Conservation (phyloP, 2,797 vertebrate species). For the Florisuga fusca region DNA sequence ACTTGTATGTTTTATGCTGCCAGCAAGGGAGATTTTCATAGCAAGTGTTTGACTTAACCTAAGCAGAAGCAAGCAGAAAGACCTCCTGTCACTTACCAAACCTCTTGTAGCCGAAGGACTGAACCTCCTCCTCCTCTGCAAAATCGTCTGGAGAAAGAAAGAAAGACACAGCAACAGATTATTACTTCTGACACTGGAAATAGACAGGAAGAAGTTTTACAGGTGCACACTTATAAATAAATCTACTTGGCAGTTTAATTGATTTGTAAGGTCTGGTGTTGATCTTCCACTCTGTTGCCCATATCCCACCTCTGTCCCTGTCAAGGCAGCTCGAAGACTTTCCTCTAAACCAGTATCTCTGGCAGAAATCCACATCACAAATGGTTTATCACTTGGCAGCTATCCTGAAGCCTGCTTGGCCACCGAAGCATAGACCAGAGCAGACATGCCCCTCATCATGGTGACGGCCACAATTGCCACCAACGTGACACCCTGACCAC, state of each 20-base stretch:
- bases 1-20: neutral
- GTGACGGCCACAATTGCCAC: neutral
- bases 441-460: neutral
- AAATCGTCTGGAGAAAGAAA: slow-evolving; percentile 91
- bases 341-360: neutral
- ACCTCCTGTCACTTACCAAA: slow-evolving; percentile 90
- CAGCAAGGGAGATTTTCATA: neutral
- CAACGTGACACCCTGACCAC: neutral
- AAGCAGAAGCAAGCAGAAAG: neutral
- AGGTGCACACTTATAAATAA: neutral
- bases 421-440: neutral
- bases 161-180: slow-evolving; percentile 22
- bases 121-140: slow-evolving; percentile 97
- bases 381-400: neutral
- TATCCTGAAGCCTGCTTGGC: neutral
- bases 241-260: neutral
- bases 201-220: neutral
- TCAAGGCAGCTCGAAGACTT: neutral
- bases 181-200: neutral
- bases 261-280: neutral
- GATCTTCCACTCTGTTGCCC: neutral
- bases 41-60: neutral
- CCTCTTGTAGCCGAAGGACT: slow-evolving; percentile 98
- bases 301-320: neutral
- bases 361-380: neutral